Base-by-base conservation (phyloP, 2,113 vertebrate species). In the Ramphastos sulfuratus region DNA sequence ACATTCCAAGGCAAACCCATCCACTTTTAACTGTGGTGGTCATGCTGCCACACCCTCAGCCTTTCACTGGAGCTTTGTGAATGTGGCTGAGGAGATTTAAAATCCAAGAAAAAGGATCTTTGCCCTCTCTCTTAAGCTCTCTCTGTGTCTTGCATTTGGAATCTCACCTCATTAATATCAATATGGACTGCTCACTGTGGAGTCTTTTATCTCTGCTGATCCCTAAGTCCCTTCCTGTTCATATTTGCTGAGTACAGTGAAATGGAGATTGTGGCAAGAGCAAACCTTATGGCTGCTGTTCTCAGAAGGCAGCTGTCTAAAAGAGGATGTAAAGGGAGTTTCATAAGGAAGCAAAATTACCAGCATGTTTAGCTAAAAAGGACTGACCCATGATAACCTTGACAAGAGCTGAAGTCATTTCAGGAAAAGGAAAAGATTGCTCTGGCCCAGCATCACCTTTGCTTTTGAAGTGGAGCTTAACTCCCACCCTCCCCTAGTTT, bases 321-420 rank as follows among this genome's bases (percentile, higher is more conserved):
- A 96, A 96, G 90, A 93, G 92, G 84, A 96, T 79, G 85, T 95
- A 95, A 97, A 93, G 71, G 56, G 71, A 82, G 89, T 96, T 97
- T 96, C 96, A 87, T 78, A 82, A 91, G 95, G 96, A 96, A 97
- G 89, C 92, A 96, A 81, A 94, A 96, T 78, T 69, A 91, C 82
- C 33, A 91, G 30, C 37, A 7, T 94, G 78, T 96, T 96, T 87
- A 95, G 81, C 67, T 75, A 33, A 52, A 90, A 87, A 50, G 80
- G 54, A 5, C 7, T 95, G 95, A 88, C 74, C 93, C 55, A 31
- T 83, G 85, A 39, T 89, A 96, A 87, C 91, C 94, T 95, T 89
- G 50, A 83, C 60, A 95, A 86, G 52, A 93, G 75, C 78, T 89
- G 72, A 83, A 58, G 15, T 75, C 8, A 87, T 85, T 72, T 81